phyloP scores from a whole-genome alignment of 1,140 invertebrate species.

The Drosophila arizonae region DNA sequence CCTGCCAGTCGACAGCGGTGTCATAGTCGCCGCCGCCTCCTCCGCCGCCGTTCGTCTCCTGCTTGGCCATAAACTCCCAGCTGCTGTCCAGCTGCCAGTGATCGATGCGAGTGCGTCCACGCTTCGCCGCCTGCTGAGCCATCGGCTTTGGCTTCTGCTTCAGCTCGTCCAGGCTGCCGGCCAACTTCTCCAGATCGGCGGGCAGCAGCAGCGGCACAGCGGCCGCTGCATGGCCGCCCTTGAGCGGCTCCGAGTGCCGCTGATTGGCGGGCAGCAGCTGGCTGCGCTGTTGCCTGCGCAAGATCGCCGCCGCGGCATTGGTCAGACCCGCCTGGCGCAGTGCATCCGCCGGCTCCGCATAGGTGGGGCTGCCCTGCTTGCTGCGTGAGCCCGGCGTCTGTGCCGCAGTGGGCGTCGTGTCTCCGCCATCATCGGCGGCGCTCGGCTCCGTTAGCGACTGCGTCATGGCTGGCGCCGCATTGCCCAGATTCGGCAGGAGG shows the following conservation, averaged over 20 bases:
- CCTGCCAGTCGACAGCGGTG: constrained; percentile 62
- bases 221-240: constrained; percentile 53
- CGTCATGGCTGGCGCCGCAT: constrained; percentile 38
- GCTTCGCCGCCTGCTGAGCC: constrained; percentile 51
- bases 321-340: constrained; percentile 84
- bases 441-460: constrained; percentile 55
- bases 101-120: constrained; percentile 83
- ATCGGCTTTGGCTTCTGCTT: constrained; percentile 73
- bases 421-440: constrained; percentile 47
- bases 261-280: constrained; percentile 82
- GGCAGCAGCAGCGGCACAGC: constrained; percentile 53
- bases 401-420: constrained; percentile 71
- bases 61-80: constrained; percentile 92
- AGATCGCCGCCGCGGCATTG: constrained; percentile 79
- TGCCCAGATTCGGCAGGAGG: constrained; percentile 55
- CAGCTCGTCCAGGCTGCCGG: constrained; percentile 77
- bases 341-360: constrained; percentile 95
- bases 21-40: constrained; percentile 31
- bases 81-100: constrained; percentile 93
- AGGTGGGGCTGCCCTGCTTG: constrained; percentile 91
- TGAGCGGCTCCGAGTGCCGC: constrained; percentile 85
- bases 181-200: constrained; percentile 74
- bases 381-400: constrained; percentile 70
- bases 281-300: constrained; percentile 72
- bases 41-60: constrained; percentile 58